Evolutionary conservation across 2,797 vertebrate species (phyloP), one percentile per base, ranked within the genome.

Genomic region (Australoheros facetus): DNA sequence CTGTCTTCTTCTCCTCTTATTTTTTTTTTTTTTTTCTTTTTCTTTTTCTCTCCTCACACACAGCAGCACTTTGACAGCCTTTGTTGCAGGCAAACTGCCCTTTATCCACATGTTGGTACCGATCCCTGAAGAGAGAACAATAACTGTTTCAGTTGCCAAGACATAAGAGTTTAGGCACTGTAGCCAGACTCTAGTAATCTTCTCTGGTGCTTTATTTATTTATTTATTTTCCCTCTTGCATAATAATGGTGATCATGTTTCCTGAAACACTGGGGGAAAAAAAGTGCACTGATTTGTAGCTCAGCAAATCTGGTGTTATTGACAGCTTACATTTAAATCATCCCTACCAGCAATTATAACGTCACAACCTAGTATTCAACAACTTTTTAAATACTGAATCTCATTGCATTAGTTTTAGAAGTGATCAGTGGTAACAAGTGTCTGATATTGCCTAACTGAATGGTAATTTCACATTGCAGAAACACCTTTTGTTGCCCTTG

Each of bases 401-500:
- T 77, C 16, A 17, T 12, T 73, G 17, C 37, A 59, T 73, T 59
- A 55, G 28, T 55, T 72, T 5, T 37, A 37, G 1, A 75, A 34
- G 9, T 57, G 37, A 84, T 59, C 19, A 51, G 51, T 39, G 28
- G n/a, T 64, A 73, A 37, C 34, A 37, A 37, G 11, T 23, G 13
- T 60, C 34, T 34, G 14, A 12, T 17, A 53, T 32, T 30, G 23
- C 5, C 32, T 23, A 45, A 62, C 26, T 39, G 53, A 30, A 21
- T 54, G 66, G 83, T 88, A 83, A 79, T 89, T 76, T 80, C 84
- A 88, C 78, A 84, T 69, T 2, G 10, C 21, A 84, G n/a, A 69
- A 79, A 75, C 87, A 4, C 45, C 8, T 64, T 91, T 85, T 91
- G 87, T 91, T 87, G 82, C 89, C 71, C 75, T 89, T 79, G 32